Conservation (phyloP, 2,797 vertebrate species). For the Brotula barbata region DNA sequence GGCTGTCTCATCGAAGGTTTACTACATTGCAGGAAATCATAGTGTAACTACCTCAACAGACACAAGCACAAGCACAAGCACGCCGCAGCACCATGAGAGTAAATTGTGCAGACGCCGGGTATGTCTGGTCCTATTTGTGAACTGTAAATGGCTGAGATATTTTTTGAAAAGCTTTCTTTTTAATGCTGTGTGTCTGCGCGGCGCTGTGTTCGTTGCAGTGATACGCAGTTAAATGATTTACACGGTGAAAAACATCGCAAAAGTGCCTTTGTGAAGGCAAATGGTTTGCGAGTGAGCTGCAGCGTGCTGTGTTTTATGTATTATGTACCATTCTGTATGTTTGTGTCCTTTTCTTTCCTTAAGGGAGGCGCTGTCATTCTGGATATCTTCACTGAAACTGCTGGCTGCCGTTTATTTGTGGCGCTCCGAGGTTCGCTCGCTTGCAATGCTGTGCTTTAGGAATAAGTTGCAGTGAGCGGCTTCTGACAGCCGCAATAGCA, state of each 20-base stretch:
- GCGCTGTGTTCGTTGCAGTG: neutral
- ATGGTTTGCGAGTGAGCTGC: neutral
- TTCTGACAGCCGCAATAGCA: too few species aligned
- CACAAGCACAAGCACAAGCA: conserved; percentile 19
- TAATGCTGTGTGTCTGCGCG: neutral
- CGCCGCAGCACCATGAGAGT: conserved; percentile 39
- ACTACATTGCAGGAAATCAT: conserved; percentile 60
- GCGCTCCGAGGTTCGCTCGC: neutral
- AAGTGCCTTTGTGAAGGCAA: neutral
- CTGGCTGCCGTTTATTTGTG: neutral
- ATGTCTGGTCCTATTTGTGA: conserved; percentile 24
- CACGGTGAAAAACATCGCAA: neutral
- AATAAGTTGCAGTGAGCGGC: too few species aligned
- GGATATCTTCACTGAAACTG: neutral
- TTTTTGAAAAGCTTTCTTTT: too few species aligned
- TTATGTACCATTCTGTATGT: neutral
- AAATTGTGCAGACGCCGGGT: conserved; percentile 30
- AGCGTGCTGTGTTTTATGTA: conserved; percentile 3
- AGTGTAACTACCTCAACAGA: conserved; percentile 44
- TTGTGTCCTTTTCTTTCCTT: neutral
- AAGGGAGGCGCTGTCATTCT: conserved; percentile 1
- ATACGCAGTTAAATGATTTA: conserved; percentile 2
- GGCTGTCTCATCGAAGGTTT: conserved; percentile 48
- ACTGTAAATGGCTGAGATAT: conserved; percentile 17
- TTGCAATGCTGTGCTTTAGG: neutral